phyloP scores from a whole-genome alignment of 2,888 invertebrate genomes.

The Prosapia bicincta region DNA sequence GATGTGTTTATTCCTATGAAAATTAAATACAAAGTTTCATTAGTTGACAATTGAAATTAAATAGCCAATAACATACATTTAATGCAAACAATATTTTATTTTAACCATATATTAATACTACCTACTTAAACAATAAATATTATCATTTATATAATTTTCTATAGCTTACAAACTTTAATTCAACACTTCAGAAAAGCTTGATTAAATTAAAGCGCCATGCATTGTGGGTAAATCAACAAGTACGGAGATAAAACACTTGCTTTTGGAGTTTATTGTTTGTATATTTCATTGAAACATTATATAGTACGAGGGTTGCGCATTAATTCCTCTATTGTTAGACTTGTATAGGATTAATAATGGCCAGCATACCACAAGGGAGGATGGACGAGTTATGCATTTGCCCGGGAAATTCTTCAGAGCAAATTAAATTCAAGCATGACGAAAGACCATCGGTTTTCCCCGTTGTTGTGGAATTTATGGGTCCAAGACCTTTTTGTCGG shows the following conservation, averaged over 20 bases:
- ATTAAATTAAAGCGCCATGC: not conserved
- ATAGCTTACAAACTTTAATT: too few species aligned
- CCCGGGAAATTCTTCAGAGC: slow-evolving; percentile 27
- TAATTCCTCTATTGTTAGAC: not conserved
- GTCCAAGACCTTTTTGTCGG: slow-evolving; percentile 12
- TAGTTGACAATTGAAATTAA: too few species aligned
- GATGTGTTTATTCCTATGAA: too few species aligned
- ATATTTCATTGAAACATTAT: not conserved
- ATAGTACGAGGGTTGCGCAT: not conserved
- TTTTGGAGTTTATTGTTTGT: not conserved
- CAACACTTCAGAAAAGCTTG: not conserved
- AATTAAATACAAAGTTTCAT: too few species aligned
- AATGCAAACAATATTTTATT: too few species aligned
- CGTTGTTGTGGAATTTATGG: slow-evolving; percentile 6
- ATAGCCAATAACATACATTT: too few species aligned
- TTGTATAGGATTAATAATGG: slow-evolving; percentile 2
- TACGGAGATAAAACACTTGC: not conserved
- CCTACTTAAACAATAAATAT: too few species aligned
- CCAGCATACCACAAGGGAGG: slow-evolving; percentile 7
- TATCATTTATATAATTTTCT: too few species aligned
- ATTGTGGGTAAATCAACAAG: not conserved
- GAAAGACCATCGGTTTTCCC: slow-evolving; percentile 9
- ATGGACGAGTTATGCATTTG: slow-evolving; percentile 13
- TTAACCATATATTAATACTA: too few species aligned
- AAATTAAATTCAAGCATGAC: slow-evolving; percentile 31